Conservation (phyloP, 2,113 vertebrate genomes). For the Heteronetta atricapilla region DNA sequence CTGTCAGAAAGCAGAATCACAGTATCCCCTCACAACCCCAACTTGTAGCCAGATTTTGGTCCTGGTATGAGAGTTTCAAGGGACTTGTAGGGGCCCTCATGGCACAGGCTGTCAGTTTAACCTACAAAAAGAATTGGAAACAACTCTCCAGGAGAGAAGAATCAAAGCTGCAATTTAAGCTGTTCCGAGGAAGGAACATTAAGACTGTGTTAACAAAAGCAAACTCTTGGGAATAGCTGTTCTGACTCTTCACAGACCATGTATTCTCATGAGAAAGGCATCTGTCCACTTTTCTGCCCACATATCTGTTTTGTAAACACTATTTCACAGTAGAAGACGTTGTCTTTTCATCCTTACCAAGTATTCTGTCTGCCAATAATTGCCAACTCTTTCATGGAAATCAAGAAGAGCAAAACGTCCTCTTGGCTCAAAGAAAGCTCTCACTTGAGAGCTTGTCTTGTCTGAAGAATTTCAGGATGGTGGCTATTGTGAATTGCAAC, state of each 20-base stretch:
- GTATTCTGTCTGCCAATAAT: background rate
- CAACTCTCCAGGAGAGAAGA: background rate
- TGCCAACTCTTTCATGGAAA: background rate
- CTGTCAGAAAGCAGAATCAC: background rate
- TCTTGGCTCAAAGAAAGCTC: background rate
- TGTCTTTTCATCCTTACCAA: background rate
- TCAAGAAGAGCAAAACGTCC: background rate
- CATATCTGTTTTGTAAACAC: background rate
- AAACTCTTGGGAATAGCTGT: background rate
- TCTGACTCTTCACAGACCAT: background rate
- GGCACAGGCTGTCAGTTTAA: background rate
- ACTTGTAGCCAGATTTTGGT: background rate
- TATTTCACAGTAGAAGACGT: background rate
- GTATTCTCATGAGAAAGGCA: slow-evolving; percentile 34
- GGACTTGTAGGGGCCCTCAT: background rate
- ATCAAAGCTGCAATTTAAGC: background rate
- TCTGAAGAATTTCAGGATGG: background rate
- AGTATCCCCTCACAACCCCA: background rate
- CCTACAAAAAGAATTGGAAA: background rate
- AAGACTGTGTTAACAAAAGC: background rate
- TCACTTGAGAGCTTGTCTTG: background rate
- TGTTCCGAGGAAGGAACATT: background rate
- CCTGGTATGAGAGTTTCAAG: background rate
- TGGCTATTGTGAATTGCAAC: background rate
- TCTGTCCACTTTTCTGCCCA: slow-evolving; percentile 8